These are phyloP conservation scores for Crotophaga sulcirostris DNA, from an alignment of 2,113 vertebrate species.

Conservation along the genomic window DNA sequence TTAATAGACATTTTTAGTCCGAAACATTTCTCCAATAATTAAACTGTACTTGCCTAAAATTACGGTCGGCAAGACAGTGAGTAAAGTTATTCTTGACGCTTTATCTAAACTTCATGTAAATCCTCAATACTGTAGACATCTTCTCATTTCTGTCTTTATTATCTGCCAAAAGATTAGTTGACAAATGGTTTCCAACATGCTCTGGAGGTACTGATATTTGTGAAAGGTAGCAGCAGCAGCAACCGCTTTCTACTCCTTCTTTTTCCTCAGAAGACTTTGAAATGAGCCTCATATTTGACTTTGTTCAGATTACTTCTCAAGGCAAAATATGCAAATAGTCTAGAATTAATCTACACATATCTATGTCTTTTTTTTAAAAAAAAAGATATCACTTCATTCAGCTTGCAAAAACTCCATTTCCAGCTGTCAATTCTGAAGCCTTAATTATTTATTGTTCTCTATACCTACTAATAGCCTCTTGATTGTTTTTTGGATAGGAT, in stretches of 20 bases:
- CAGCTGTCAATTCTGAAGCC: constrained; percentile 62
- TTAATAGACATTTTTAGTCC: neutral
- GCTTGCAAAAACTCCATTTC: neutral
- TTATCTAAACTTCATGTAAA: neutral
- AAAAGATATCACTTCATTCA: neutral
- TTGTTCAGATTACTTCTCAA: neutral
- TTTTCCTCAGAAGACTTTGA: neutral
- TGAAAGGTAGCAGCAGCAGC: neutral
- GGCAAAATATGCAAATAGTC: neutral
- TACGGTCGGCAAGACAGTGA: neutral
- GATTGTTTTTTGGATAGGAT: constrained; percentile 58
- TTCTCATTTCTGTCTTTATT: constrained; percentile 6
- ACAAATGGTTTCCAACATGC: neutral
- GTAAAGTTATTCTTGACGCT: neutral
- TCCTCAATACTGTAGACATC: neutral
- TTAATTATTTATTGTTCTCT: constrained; percentile 69
- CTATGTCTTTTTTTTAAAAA: neutral
- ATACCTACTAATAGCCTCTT: constrained; percentile 56
- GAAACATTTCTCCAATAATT: constrained; percentile 19
- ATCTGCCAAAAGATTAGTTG: neutral
- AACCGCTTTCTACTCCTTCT: neutral
- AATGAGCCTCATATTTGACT: neutral
- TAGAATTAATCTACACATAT: constrained; percentile 28
- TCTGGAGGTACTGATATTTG: neutral
- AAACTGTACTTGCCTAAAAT: neutral